phyloP scores from a whole-genome alignment of 2,888 invertebrate genomes.

The Drosophila infuscata region DNA sequence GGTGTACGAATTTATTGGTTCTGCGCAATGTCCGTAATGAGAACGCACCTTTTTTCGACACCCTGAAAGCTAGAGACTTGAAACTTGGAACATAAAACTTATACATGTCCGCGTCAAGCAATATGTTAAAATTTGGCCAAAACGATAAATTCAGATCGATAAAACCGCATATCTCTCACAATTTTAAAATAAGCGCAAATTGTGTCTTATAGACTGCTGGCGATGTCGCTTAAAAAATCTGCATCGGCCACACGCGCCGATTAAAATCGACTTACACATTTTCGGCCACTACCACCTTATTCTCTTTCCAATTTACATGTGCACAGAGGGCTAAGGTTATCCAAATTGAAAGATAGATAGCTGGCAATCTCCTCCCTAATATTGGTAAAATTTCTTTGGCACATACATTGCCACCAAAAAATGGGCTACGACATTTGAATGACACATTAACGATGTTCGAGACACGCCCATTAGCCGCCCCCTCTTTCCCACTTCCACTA shows the following conservation, averaged over 20 bases:
- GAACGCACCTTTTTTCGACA: background rate
- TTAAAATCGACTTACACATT: background rate
- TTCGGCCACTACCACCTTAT: background rate
- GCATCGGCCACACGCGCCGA: background rate
- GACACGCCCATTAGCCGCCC: background rate
- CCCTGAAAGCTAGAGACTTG: background rate
- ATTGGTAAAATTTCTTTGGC: background rate
- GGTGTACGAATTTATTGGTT: too few species aligned
- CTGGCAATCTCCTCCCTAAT: background rate
- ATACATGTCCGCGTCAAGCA: background rate
- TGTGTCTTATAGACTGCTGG: background rate
- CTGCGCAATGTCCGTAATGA: background rate
- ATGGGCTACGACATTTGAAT: background rate
- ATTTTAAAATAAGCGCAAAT: background rate
- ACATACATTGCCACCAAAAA: background rate
- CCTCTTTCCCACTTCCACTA: background rate
- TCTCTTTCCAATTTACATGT: background rate
- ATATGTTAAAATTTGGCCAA: background rate
- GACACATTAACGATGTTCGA: background rate
- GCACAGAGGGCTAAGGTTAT: too few species aligned
- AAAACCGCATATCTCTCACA: background rate
- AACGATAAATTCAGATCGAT: background rate
- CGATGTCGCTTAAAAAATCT: background rate
- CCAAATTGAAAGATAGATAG: background rate
- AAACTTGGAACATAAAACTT: background rate